These are phyloP conservation scores for Eupithecia centaureata DNA, from an alignment of 2,888 invertebrate species.

Conservation along the genomic window DNA sequence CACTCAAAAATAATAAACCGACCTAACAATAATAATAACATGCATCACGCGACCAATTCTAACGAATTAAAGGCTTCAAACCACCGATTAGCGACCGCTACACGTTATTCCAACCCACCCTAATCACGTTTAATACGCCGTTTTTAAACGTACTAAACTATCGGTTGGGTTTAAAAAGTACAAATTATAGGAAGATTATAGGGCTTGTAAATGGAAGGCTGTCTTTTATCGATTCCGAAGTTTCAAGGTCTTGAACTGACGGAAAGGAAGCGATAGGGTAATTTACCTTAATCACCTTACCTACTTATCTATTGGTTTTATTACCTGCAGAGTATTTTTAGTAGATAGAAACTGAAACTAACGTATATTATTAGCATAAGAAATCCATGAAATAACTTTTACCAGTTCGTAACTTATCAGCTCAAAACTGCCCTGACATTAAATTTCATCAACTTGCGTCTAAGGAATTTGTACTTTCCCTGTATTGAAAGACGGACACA, in stretches of 20 bases:
- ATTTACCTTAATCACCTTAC: conserved; percentile 4
- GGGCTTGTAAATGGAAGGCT: conserved; percentile 34
- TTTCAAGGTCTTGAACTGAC: conserved; percentile 21
- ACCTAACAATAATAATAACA: neutral
- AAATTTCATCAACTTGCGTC: neutral
- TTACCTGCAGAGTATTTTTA: neutral
- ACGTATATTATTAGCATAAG: neutral
- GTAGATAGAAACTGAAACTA: neutral
- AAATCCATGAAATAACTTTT: neutral
- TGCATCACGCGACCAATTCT: conserved; percentile 37
- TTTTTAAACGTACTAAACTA: conserved; percentile 37
- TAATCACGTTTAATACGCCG: conserved; percentile 47
- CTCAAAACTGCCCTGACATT: neutral
- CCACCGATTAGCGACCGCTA: conserved; percentile 43
- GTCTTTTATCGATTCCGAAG: conserved; percentile 34
- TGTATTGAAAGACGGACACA: neutral
- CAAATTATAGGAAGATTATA: conserved; percentile 38
- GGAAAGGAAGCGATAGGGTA: conserved; percentile 16
- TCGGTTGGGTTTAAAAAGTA: conserved; percentile 36
- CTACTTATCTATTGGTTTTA: conserved; percentile 2
- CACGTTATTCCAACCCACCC: conserved; percentile 44
- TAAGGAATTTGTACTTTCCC: neutral
- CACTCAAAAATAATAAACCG: conserved; percentile 2
- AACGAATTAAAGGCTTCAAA: conserved; percentile 41
- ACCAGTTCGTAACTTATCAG: neutral